Conservation (phyloP, 2,888 invertebrate species). For the Morpho achilles region DNA sequence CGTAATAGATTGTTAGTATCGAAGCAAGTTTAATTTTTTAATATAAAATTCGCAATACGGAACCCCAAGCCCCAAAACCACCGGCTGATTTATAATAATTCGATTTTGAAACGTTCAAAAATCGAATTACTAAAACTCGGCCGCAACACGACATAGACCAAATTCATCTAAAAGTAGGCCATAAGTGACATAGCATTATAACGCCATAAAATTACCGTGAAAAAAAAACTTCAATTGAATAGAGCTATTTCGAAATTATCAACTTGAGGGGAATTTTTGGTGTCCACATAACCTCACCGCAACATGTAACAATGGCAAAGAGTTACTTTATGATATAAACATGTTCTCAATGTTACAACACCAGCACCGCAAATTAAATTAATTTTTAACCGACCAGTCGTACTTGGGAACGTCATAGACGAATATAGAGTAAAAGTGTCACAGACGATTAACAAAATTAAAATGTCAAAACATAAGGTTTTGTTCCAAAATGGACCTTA, state of each 20-base stretch:
- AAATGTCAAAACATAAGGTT: too few species aligned
- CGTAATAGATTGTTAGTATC: conserved; percentile 7
- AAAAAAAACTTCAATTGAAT: conserved; percentile 20
- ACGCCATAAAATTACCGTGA: conserved; percentile 33
- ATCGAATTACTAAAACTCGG: conserved; percentile 18
- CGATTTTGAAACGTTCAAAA: neutral
- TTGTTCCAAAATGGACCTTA: too few species aligned
- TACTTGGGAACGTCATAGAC: too few species aligned
- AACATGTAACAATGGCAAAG: conserved; percentile 11
- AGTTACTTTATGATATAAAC: conserved; percentile 7
- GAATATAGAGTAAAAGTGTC: too few species aligned
- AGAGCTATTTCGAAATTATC: conserved; percentile 34
- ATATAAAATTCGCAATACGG: conserved; percentile 1
- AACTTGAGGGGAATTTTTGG: conserved; percentile 38
- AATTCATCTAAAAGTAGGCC: conserved; percentile 29
- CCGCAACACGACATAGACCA: conserved; percentile 8
- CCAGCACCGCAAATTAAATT: too few species aligned
- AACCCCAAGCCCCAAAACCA: conserved; percentile 13
- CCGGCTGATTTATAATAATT: conserved; percentile 18
- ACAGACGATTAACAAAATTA: too few species aligned
- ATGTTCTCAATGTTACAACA: neutral
- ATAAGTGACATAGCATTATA: conserved; percentile 32
- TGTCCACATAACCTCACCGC: conserved; percentile 17
- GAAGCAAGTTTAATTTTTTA: conserved; percentile 3
- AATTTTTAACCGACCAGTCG: too few species aligned